A percentile compares a stretch with the other conserved stretches of the same genome.
phyloP scores from a whole-genome alignment of 37 sponge, comb jelly and placozoan genomes.

The Aphrocallistes beatrix region DNA sequence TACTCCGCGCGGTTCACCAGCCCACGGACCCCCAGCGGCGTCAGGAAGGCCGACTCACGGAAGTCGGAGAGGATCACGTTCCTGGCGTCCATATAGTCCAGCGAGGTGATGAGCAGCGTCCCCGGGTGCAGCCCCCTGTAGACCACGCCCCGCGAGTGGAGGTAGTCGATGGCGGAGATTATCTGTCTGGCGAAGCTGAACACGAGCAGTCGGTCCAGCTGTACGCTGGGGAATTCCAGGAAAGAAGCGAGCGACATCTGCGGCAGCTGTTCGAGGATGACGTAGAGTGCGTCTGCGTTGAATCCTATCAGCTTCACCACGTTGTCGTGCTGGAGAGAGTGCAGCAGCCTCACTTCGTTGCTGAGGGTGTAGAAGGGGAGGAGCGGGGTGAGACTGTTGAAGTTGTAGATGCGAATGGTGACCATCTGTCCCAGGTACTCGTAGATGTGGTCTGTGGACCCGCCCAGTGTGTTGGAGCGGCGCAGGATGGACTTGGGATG shows the following conservation, averaged over 20 bases:
- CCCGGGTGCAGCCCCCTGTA: not conserved
- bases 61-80: not conserved
- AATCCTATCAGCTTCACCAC: not conserved
- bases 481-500: not conserved
- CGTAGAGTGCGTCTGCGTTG: not conserved
- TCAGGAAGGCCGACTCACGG: not conserved
- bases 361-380: not conserved
- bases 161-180: not conserved
- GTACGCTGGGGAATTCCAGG: not conserved
- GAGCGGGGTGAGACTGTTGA: not conserved
- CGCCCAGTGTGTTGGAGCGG: not conserved
- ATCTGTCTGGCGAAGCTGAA: not conserved
- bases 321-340: not conserved
- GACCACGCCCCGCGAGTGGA: not conserved
- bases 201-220: not conserved
- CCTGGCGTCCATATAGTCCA: not conserved
- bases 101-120: not conserved
- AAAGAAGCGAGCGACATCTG: not conserved
- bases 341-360: not conserved
- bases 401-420: not conserved
- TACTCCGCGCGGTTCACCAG: not conserved
- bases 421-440: conserved; percentile 18
- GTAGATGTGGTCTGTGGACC: not conserved
- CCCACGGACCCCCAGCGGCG: not conserved
- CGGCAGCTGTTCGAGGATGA: not conserved